Evolutionary conservation across 1,140 invertebrate species (phyloP), one percentile per base, ranked within the genome.

Genomic region (Metaphire vulgaris): DNA sequence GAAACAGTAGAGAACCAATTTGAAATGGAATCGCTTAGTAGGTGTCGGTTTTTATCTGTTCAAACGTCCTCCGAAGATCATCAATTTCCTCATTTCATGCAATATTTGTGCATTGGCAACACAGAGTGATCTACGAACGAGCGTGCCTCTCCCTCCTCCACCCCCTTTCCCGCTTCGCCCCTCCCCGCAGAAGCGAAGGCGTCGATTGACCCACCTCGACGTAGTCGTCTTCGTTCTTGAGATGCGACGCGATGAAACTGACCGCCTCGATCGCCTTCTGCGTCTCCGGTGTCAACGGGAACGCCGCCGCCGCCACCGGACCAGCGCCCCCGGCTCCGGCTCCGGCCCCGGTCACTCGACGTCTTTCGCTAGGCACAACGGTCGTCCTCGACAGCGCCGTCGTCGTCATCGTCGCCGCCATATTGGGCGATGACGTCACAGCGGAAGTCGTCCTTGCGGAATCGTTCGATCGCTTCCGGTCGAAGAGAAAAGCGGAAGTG

Each of bases 121-220:
- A n/a, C n/a, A n/a, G n/a, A n/a, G n/a, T n/a, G n/a, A n/a, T n/a
- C n/a, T n/a, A n/a, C n/a, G n/a, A n/a, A n/a, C n/a, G n/a, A n/a
- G n/a, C n/a, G n/a, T n/a, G n/a, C n/a, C n/a, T n/a, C n/a, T n/a
- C n/a, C n/a, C n/a, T n/a, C n/a, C n/a, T n/a, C n/a, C n/a, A n/a
- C n/a, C n/a, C n/a, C n/a, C n/a, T n/a, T n/a, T n/a, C n/a, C n/a
- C n/a, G n/a, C n/a, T n/a, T n/a, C n/a, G n/a, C n/a, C n/a, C n/a
- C n/a, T n/a, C n/a, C n/a, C n/a, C n/a, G n/a, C n/a, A n/a, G n/a
- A n/a, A n/a, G n/a, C n/a, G n/a, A n/a, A n/a, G n/a, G n/a, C n/a
- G n/a, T n/a, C n/a, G n/a, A 66, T 66, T 56, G 41, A 26, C 83
- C 85, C 86, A 96, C 95, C 90, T 98, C 96, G 86, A 97, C 97